phyloP scores from a whole-genome alignment of 2,797 vertebrate species.

The Oryzias sinensis region DNA sequence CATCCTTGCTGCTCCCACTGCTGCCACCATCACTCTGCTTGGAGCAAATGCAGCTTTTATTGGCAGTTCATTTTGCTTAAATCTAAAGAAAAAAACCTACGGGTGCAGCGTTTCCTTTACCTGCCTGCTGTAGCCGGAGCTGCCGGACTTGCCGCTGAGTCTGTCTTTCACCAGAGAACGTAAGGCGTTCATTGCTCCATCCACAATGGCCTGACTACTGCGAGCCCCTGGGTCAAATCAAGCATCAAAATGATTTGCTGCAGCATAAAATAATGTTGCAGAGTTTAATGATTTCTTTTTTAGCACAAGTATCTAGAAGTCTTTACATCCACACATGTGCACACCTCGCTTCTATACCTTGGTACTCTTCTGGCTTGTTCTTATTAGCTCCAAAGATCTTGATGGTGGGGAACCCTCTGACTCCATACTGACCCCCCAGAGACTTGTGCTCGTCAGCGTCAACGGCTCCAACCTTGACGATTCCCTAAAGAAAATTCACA shows the following conservation, averaged over 20 bases:
- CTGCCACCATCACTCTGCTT: slow-evolving; percentile 68
- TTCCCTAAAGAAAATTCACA: slow-evolving; percentile 74
- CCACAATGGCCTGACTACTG: slow-evolving; percentile 88
- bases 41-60: neutral
- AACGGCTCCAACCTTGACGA: slow-evolving; percentile 93
- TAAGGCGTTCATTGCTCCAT: slow-evolving; percentile 82
- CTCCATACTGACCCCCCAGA: slow-evolving; percentile 88
- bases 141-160: slow-evolving; percentile 81
- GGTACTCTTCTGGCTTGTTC: slow-evolving; percentile 93
- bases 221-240: slow-evolving; percentile 81
- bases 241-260: neutral
- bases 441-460: slow-evolving; percentile 94
- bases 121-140: slow-evolving; percentile 82
- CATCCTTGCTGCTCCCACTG: slow-evolving; percentile 77
- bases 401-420: slow-evolving; percentile 94
- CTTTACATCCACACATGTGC: neutral
- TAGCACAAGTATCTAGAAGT: neutral
- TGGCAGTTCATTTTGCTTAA: neutral
- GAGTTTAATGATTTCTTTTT: neutral
- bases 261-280: neutral
- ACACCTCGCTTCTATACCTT: slow-evolving; percentile 77
- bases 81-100: neutral
- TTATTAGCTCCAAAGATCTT: slow-evolving; percentile 96
- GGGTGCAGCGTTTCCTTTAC: slow-evolving; percentile 13
- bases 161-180: slow-evolving; percentile 88